A percentile compares a stretch with the other conserved stretches of the same genome.
Evolutionary conservation across 2,113 vertebrate species (phyloP).

Genomic region (Myrmecophaga tridactyla): DNA sequence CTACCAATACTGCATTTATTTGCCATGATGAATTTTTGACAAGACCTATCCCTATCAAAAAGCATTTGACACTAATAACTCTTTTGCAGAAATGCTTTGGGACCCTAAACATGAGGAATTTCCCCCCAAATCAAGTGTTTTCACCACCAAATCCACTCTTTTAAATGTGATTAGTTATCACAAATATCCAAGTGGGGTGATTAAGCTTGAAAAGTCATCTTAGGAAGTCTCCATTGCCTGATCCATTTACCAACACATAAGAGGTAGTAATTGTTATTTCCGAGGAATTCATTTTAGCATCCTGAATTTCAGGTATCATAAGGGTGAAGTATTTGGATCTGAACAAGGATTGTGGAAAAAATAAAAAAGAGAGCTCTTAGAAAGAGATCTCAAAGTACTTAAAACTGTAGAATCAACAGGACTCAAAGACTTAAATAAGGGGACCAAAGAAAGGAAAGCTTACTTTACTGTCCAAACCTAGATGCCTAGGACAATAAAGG

Average conservation of each 20-base stretch:
- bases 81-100: neutral
- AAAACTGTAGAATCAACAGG: neutral
- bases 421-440: neutral
- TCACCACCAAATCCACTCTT: neutral
- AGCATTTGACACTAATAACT: neutral
- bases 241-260: neutral
- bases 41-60: neutral
- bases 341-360: neutral
- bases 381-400: neutral
- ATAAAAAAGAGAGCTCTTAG: neutral
- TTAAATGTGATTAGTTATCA: neutral
- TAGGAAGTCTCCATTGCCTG: neutral
- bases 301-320: neutral
- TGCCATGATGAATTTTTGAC: neutral
- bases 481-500: neutral
- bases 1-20: neutral
- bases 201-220: neutral
- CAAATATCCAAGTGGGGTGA: neutral
- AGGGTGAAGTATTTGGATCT: neutral
- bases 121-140: neutral
- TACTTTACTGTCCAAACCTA: neutral
- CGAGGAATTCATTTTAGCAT: neutral
- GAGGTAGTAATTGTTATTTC: neutral
- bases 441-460: neutral
- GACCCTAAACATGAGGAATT: neutral